These are phyloP conservation scores for Narcine bancroftii DNA, from an alignment of 2,113 vertebrate genomes.

Conservation along the genomic window DNA sequence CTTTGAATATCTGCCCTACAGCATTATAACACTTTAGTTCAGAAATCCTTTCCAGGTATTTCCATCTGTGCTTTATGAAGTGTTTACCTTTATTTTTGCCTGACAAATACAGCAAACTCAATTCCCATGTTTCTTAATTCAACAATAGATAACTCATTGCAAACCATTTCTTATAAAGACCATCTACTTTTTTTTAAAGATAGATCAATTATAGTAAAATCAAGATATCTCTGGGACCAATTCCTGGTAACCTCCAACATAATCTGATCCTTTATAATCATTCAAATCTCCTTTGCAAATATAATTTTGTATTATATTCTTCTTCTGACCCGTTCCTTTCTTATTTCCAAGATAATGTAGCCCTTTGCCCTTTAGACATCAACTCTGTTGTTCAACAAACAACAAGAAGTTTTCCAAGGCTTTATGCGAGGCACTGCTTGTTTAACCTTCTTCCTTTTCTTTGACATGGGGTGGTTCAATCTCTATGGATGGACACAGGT, in stretches of 20 bases:
- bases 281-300: slow-evolving; percentile 5
- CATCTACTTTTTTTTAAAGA: not conserved
- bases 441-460: slow-evolving; percentile 25
- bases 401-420: not conserved
- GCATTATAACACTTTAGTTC: not conserved
- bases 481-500: not conserved
- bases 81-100: not conserved
- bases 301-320: slow-evolving; percentile 27
- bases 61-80: not conserved
- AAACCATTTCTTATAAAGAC: not conserved
- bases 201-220: not conserved
- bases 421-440: not conserved
- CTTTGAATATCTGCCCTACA: not conserved
- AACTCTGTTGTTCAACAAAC: slow-evolving; percentile 1
- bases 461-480: not conserved
- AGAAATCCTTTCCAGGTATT: not conserved
- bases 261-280: not conserved
- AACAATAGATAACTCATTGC: not conserved
- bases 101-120: not conserved
- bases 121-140: not conserved
- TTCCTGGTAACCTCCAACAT: slow-evolving; percentile 7
- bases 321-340: slow-evolving; percentile 16
- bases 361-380: slow-evolving; percentile 33
- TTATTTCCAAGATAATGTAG: slow-evolving; percentile 12
- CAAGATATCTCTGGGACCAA: not conserved